These are phyloP conservation scores for Orthonychiurus folsomi DNA, from an alignment of 2,888 invertebrate genomes.

Conservation along the genomic window DNA sequence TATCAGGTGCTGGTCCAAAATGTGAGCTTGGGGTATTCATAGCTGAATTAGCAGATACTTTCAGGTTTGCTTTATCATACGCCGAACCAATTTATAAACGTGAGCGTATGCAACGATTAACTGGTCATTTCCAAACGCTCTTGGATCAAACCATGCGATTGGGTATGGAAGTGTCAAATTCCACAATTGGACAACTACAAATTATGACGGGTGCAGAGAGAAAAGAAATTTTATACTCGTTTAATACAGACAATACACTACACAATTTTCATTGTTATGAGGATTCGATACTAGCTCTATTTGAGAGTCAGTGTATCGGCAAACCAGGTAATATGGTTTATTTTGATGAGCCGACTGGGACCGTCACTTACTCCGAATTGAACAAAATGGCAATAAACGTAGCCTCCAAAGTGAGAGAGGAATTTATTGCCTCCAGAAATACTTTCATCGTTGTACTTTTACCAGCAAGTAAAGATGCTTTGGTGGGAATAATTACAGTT, in stretches of 20 bases:
- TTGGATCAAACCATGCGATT: not conserved
- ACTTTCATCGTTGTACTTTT: not conserved
- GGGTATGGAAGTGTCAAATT: not conserved
- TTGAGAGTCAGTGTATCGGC: not conserved
- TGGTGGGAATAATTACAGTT: not conserved
- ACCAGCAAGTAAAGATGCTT: not conserved
- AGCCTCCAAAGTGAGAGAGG: not conserved
- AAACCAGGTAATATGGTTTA: not conserved
- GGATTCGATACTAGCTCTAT: not conserved
- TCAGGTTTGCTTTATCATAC: not conserved
- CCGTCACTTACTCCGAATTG: not conserved
- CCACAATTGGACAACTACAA: not conserved
- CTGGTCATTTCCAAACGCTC: not conserved
- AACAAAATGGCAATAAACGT: not conserved
- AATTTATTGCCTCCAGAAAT: too few relatives aligned
- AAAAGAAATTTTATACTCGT: not conserved
- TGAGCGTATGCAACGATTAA: not conserved
- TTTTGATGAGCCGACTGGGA: not conserved
- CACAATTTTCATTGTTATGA: not conserved
- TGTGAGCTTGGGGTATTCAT: not conserved
- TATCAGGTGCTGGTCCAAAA: not conserved
- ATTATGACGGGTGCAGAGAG: not conserved
- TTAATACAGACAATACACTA: not conserved
- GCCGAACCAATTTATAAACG: not conserved
- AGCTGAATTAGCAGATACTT: not conserved